phyloP scores from a whole-genome alignment of 2,888 invertebrate species.

The Diarsia mendica region DNA sequence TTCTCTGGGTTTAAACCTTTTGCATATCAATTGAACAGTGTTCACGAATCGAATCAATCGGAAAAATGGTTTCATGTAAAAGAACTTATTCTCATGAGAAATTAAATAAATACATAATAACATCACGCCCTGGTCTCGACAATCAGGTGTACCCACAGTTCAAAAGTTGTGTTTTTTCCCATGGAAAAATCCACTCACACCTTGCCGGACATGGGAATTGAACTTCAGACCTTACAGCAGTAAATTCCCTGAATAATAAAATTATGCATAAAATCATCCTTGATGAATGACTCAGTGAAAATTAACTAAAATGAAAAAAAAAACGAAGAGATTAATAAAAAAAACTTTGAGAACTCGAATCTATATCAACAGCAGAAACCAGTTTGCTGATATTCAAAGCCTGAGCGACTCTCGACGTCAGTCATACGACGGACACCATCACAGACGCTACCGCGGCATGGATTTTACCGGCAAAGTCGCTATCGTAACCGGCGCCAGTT shows the following conservation, averaged over 20 bases:
- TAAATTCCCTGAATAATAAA: not conserved
- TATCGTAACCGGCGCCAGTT: constrained; percentile 81
- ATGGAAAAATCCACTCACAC: not conserved
- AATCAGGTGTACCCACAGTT: not conserved
- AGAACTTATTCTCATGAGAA: not conserved
- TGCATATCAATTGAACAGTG: constrained; percentile 35
- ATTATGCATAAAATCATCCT: not conserved
- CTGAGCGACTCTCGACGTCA: constrained; percentile 39
- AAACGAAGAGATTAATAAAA: constrained; percentile 15
- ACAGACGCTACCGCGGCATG: constrained; percentile 65
- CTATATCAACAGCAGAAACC: constrained; percentile 60
- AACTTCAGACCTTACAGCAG: not conserved
- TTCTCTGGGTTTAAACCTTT: constrained; percentile 27
- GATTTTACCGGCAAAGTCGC: constrained; percentile 78
- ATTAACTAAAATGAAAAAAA: not conserved
- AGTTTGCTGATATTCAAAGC: constrained; percentile 52
- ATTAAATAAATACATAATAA: not conserved
- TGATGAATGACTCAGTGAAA: constrained; percentile 9
- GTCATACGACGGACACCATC: constrained; percentile 47
- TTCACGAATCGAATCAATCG: constrained; percentile 21
- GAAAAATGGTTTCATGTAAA: constrained; percentile 30
- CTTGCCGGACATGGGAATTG: not conserved
- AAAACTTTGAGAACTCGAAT: constrained; percentile 60
- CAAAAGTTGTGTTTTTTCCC: not conserved
- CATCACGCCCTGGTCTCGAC: not conserved